Percentiles rank a stretch among this genome's conserved stretches.
These are phyloP conservation scores for Lepas anatifera DNA, from an alignment of 2,888 invertebrate species.

Conservation along the genomic window DNA sequence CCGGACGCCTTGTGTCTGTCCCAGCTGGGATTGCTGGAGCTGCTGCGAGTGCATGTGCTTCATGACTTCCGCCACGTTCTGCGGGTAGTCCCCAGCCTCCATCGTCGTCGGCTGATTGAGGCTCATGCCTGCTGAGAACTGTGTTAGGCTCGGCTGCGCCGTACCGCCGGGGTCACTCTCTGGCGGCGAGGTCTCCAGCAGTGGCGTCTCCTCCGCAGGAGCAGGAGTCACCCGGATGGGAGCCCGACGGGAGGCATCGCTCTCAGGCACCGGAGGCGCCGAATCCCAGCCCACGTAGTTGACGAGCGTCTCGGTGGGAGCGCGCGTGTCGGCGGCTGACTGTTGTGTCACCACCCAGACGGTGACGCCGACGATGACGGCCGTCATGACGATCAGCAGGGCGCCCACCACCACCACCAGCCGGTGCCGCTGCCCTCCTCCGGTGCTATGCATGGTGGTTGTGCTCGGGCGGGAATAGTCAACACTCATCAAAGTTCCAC, in stretches of 20 bases:
- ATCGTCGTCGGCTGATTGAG: too few species aligned
- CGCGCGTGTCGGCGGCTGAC: not conserved
- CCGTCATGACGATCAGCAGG: not conserved
- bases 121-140: not conserved
- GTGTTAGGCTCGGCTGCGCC: not conserved
- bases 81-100: constrained; percentile 5
- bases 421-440: not conserved
- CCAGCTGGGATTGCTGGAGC: not conserved
- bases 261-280: not conserved
- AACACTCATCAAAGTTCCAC: not conserved
- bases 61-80: not conserved
- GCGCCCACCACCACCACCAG: not conserved
- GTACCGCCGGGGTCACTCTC: not conserved
- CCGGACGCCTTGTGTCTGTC: not conserved
- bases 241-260: not conserved
- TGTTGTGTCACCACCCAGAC: constrained; percentile 9
- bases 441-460: not conserved
- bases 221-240: not conserved
- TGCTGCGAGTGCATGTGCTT: not conserved
- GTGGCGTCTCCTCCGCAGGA: not conserved
- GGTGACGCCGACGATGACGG: constrained; percentile 9
- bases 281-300: constrained; percentile 6
- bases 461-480: not conserved
- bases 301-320: not conserved
- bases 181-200: not conserved